Evolutionary conservation across 2,113 vertebrate genomes (phyloP).

Genomic region (Cyanoliseus patagonus): DNA sequence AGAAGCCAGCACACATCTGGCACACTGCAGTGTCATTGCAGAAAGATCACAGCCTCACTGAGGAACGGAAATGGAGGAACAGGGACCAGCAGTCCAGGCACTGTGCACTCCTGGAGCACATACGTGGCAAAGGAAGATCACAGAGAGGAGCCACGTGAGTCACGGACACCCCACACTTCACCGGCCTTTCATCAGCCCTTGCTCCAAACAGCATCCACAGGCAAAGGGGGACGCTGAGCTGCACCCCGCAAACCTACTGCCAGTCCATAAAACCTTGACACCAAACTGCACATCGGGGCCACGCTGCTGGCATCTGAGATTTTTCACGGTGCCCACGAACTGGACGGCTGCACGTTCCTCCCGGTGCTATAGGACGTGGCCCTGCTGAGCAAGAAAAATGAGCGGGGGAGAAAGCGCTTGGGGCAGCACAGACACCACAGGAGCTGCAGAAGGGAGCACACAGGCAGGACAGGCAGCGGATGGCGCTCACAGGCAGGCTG

Average conservation of each 20-base stretch:
- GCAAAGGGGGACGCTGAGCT: neutral
- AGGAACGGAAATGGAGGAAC: neutral
- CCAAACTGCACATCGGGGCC: accelerated
- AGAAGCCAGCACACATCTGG: constrained; percentile 23
- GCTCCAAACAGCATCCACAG: neutral
- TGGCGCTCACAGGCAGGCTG: neutral
- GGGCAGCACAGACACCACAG: neutral
- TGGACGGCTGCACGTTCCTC: accelerated
- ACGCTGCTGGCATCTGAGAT: accelerated
- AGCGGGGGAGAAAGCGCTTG: accelerated
- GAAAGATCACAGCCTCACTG: neutral
- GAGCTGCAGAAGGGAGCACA: neutral
- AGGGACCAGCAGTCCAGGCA: neutral
- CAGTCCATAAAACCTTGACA: neutral
- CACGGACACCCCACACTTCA: neutral
- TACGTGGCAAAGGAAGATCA: neutral
- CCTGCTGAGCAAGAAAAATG: neutral
- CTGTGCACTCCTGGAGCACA: neutral
- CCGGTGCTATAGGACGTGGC: neutral
- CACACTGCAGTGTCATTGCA: neutral
- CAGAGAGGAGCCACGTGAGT: neutral
- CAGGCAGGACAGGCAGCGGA: neutral
- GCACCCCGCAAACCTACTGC: neutral
- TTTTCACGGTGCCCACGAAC: neutral
- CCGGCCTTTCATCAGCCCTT: neutral